Base-by-base conservation (phyloP, 2,113 vertebrate species). In the Serinus canaria region DNA sequence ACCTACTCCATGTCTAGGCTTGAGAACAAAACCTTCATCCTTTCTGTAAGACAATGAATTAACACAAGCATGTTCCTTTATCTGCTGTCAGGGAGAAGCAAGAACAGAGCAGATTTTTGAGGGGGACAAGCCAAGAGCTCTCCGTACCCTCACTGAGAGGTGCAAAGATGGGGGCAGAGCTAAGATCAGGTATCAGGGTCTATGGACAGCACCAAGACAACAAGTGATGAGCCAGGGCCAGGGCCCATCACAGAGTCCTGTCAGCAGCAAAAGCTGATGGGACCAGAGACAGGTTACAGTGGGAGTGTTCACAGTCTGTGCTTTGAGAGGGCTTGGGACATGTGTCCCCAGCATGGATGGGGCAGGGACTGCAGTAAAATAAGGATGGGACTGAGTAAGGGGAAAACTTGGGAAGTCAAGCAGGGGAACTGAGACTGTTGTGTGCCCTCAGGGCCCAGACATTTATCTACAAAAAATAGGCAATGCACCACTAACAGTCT, bases 121-220 rank as follows among this genome's bases (percentile, higher is more conserved):
- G 12, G 8, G 23, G 15, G 7, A n/a, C 0, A 0, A 77, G 21
- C 19, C 41, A n/a, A 59, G 41, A 50, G 27, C n/a, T 35, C 8
- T 12, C 37, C 0, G 2, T 73, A 25, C 15, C 21, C 30, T 59
- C 52, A 22, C 1, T 0, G 1, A 23, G 52, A 39, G 15, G 4
- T 3, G 5, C 20, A 67, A 49, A 47, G 11, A 1, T 9, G 24
- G 9, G 11, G 68, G 15, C 28, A 84, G 60, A 87, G n/a, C 28
- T 27, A 23, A 35, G 18, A 35, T 37, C 3, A 30, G 47, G 21
- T 59, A 1, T 31, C 0, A 0, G 4, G 16, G 15, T 79, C 79
- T 15, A 0, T 19, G 0, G 0, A n/a, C 41, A 66, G 63, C 50
- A 5, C 7, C 17, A 11, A 3, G 4, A 3, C 9, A 25, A 21